A percentile compares a stretch with the other conserved stretches of the same genome.
Conservation (phyloP, 2,797 vertebrate species). For the Falco rusticolus region DNA sequence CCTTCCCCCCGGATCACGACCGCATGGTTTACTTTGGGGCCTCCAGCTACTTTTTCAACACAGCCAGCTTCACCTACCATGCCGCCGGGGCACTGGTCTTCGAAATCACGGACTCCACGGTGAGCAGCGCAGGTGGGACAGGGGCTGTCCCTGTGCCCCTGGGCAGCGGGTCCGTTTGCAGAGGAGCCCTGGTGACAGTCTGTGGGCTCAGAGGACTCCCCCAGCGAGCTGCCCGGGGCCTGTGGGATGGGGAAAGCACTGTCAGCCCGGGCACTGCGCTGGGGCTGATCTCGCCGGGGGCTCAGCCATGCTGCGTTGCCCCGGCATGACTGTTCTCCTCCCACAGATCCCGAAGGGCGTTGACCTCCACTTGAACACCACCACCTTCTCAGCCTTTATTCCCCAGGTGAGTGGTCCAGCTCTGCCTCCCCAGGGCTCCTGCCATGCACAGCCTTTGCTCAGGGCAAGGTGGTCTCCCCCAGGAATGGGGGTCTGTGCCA, state of each 20-base stretch:
- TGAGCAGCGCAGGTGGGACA: not conserved
- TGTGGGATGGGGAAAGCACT: not conserved
- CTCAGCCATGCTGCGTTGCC: accelerated
- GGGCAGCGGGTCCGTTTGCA: not conserved
- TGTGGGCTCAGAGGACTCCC: not conserved
- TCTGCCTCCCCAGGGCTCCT: not conserved
- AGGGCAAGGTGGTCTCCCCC: not conserved
- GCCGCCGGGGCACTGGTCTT: constrained; percentile 60
- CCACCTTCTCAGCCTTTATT: constrained; percentile 67
- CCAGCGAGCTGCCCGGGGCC: not conserved
- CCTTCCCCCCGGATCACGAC: constrained; percentile 49
- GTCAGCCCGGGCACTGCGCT: too few relatives aligned
- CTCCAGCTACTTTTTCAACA: constrained; percentile 78
- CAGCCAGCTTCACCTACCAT: constrained; percentile 64
- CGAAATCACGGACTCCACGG: constrained; percentile 68
- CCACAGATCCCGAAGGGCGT: constrained; percentile 57
- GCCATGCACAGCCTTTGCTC: not conserved
- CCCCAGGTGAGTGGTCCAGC: constrained; percentile 70
- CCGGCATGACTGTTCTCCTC: not conserved
- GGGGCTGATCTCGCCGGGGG: accelerated
- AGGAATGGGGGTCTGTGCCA: accelerated
- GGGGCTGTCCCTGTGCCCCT: not conserved
- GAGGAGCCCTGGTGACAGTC: accelerated
- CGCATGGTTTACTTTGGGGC: constrained; percentile 78
- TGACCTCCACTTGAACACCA: constrained; percentile 69